These are phyloP conservation scores for Lagopus muta DNA, from an alignment of 2,113 vertebrate genomes.

Conservation along the genomic window DNA sequence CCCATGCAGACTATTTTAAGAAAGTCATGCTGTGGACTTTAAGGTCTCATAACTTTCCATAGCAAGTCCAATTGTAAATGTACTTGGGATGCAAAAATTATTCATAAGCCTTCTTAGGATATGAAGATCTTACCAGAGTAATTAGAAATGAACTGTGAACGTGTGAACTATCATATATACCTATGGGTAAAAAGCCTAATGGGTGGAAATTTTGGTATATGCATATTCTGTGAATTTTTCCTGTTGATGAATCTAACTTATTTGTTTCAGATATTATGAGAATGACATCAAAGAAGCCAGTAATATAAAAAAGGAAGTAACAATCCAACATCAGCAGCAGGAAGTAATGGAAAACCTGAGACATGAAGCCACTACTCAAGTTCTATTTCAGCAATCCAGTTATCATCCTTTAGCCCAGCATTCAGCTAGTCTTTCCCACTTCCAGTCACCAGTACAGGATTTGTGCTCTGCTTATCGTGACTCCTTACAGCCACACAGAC, in stretches of 20 bases:
- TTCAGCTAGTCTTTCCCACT: constrained; percentile 76
- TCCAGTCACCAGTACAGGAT: constrained; percentile 83
- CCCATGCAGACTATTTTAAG: not conserved
- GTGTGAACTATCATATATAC: not conserved
- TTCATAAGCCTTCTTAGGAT: not conserved
- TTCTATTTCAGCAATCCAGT: constrained; percentile 83
- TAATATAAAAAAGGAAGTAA: constrained; percentile 81
- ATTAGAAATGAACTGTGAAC: not conserved
- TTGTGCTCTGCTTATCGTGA: constrained; percentile 84
- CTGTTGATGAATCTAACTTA: not conserved
- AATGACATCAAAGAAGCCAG: constrained; percentile 87
- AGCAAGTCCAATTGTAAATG: not conserved
- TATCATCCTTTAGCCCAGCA: constrained; percentile 77
- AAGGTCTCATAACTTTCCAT: not conserved
- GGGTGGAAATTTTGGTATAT: not conserved
- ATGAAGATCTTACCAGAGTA: not conserved
- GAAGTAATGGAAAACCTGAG: constrained; percentile 47
- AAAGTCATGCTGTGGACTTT: not conserved
- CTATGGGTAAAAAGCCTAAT: not conserved
- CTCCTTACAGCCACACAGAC: constrained; percentile 81
- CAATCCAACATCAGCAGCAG: constrained; percentile 26
- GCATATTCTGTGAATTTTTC: not conserved
- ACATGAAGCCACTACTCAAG: constrained; percentile 73
- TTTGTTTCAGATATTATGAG: constrained; percentile 81
- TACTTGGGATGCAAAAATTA: not conserved